Evolutionary conservation across 2,888 invertebrate genomes (phyloP), one percentile per base, ranked within the genome.

Genomic region (Hyles lineata): DNA sequence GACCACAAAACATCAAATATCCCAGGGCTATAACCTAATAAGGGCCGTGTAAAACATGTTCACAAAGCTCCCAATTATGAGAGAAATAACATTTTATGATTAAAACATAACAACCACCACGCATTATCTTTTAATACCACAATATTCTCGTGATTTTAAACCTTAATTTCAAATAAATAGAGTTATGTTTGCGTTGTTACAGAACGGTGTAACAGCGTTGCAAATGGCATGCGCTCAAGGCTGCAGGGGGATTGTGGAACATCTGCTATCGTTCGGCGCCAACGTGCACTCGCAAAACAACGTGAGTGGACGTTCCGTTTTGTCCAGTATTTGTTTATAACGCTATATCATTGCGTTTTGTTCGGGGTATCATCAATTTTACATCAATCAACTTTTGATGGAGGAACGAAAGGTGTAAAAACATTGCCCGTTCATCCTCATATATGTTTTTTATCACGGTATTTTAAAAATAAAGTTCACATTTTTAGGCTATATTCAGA

Each of bases 161-260:
- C 70, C 43, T 52, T 43, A 52, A 58, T n/a, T 6, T 0, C 4
- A n/a, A 11, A 55, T 9, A 32, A 70, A 58, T 70, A 70, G 58
- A 55, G 52, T n/a, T 55, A 25, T 72, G 19, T 72, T 72, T 32
- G n/a, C 21, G 8, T 67, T 55, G 75, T 76, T 78, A 29, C 91
- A 97, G 97, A 96, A 96, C 86, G 97, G 96, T 23, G 95, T 95
- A 79, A 96, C 96, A 5, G 95, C 96, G 0, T 90, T 97, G 75
- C 97, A 97, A 85, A 95, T 96, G 85, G 96, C 97, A 21, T 96
- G 96, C 79, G 96, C 96, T 75, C 95, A 96, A 81, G 96, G 96
- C 50, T 96, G 96, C 85, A 93, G 95, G 58, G 96, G 96, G 58
- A 97, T 97, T 81, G 95, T 96, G 63, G 96, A 96, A 79, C 95